Evolutionary conservation across 2,888 invertebrate genomes (phyloP).

Genomic region (Melanchra persicariae): DNA sequence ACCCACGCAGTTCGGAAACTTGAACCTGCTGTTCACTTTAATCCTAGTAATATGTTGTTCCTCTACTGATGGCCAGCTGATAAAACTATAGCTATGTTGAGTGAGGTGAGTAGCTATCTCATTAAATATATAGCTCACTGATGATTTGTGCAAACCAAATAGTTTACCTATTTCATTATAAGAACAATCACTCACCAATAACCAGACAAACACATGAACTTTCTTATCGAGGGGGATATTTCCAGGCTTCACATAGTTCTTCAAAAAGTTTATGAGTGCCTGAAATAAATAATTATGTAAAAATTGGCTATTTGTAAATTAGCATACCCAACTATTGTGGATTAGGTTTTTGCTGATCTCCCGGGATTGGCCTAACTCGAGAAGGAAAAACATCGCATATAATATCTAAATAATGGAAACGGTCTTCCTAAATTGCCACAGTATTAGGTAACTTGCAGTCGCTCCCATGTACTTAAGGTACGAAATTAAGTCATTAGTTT

Average conservation of each 20-base stretch:
- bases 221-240: conserved; percentile 83
- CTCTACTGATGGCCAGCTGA: conserved; percentile 85
- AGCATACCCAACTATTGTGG: too few relatives aligned
- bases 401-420: too few relatives aligned
- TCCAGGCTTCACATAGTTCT: conserved; percentile 72
- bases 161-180: conserved; percentile 82
- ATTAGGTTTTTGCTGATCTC: too few relatives aligned
- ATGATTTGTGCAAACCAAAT: conserved; percentile 84
- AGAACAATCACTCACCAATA: conserved; percentile 81
- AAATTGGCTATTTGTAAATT: neutral
- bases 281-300: conserved; percentile 70
- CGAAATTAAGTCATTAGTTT: too few relatives aligned
- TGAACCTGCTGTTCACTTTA: conserved; percentile 83
- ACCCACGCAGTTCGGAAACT: conserved; percentile 87
- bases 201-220: conserved; percentile 85
- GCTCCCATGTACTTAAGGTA: too few relatives aligned
- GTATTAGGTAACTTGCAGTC: too few relatives aligned
- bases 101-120: conserved; percentile 80
- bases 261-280: conserved; percentile 79
- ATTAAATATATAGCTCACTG: conserved; percentile 83
- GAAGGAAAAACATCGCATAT: too few relatives aligned
- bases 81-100: conserved; percentile 80
- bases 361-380: too few relatives aligned
- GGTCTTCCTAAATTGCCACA: too few relatives aligned
- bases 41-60: conserved; percentile 86